Percentiles rank a stretch among this genome's conserved stretches.
Conservation (phyloP, 2,113 vertebrate genomes). For the Bungarus multicinctus region DNA sequence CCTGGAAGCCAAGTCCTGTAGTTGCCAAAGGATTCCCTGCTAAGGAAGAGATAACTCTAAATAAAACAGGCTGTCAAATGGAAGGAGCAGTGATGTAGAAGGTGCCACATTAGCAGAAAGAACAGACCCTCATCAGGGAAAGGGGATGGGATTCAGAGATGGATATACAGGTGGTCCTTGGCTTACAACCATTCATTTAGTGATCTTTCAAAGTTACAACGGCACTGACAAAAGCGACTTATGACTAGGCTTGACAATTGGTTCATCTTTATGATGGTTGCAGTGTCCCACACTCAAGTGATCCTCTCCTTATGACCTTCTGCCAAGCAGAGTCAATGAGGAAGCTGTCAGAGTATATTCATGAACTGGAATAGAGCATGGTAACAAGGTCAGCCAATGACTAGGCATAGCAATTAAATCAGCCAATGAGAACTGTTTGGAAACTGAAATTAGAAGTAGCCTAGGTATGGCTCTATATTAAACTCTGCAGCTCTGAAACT, state of each 20-base stretch:
- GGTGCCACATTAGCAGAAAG: neutral
- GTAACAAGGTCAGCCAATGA: too few species aligned
- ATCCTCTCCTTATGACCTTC: neutral
- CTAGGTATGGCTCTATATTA: too few species aligned
- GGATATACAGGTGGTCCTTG: neutral
- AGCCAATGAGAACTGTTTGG: too few species aligned
- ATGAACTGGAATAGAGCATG: too few species aligned
- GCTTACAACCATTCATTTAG: neutral
- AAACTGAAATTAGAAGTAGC: too few species aligned
- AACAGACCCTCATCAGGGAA: neutral
- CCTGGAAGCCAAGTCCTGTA: constrained; percentile 43
- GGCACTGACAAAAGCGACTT: neutral
- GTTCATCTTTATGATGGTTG: neutral
- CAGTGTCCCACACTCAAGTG: neutral
- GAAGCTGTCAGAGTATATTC: neutral
- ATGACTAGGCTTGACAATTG: neutral
- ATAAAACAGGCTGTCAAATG: constrained; percentile 43
- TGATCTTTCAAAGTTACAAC: neutral
- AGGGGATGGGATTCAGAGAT: neutral
- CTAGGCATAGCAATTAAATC: too few species aligned
- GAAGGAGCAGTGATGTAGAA: constrained; percentile 24
- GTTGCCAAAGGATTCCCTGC: constrained; percentile 43
- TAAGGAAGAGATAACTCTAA: constrained; percentile 39
- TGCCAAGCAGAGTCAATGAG: neutral
- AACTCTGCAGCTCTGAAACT: too few species aligned